A percentile compares a stretch with the other conserved stretches of the same genome.
phyloP scores from a whole-genome alignment of 2,113 vertebrate species.

The Saguinus midas region DNA sequence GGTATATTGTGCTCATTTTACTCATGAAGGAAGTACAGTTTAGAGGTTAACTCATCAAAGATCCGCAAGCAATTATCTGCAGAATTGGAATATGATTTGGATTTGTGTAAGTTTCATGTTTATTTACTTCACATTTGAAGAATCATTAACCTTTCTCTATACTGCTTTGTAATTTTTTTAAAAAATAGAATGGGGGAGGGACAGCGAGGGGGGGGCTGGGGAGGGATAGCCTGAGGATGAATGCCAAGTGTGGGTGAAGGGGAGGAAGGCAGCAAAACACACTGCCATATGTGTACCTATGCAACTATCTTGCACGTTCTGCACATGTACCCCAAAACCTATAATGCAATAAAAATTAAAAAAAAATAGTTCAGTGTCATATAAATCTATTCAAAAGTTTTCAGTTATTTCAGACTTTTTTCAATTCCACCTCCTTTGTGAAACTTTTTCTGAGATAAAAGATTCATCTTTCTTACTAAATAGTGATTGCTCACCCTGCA shows the following conservation, averaged over 20 bases:
- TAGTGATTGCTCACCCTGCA: not conserved
- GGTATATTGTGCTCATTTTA: not conserved
- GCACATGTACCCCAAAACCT: no score
- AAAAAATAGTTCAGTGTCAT: not conserved
- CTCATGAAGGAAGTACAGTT: not conserved
- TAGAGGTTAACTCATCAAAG: not conserved
- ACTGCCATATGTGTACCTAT: no score
- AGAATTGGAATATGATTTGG: not conserved
- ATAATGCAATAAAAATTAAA: no score
- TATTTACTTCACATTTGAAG: not conserved
- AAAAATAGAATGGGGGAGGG: no score
- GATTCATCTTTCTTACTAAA: not conserved
- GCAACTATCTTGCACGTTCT: no score
- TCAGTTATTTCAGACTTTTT: not conserved
- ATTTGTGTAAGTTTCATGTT: not conserved
- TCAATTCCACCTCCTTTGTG: not conserved
- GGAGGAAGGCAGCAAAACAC: no score
- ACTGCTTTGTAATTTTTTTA: slow-evolving; percentile 14
- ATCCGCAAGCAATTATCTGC: not conserved
- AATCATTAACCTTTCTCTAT: not conserved
- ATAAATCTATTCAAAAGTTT: not conserved
- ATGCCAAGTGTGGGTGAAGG: no score
- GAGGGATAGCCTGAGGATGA: no score
- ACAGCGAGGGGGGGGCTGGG: no score
- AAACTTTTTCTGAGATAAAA: not conserved